phyloP scores from a whole-genome alignment of 2,888 invertebrate species.

The Serrognathus titanus region DNA sequence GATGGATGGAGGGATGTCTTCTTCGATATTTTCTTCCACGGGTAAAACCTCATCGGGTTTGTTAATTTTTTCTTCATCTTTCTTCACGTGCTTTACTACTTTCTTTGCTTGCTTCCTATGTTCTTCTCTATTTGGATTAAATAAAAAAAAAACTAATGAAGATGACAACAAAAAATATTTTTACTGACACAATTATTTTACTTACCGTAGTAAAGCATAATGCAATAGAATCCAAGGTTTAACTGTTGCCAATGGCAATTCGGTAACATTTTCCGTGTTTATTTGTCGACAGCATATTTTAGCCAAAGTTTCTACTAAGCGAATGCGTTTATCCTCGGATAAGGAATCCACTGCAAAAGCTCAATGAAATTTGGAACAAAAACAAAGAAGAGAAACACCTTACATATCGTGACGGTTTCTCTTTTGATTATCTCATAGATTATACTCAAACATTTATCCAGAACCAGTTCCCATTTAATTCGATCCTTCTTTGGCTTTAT shows the following conservation, averaged over 20 bases:
- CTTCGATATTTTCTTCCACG: slow-evolving; percentile 50
- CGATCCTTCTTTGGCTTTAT: slow-evolving; percentile 49
- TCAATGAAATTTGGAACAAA: neutral
- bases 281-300: slow-evolving; percentile 75
- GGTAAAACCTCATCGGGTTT: slow-evolving; percentile 41
- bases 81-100: slow-evolving; percentile 40
- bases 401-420: slow-evolving; percentile 54
- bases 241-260: slow-evolving; percentile 67
- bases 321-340: slow-evolving; percentile 58
- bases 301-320: slow-evolving; percentile 71
- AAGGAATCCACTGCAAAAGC: slow-evolving; percentile 46
- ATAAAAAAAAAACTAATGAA: neutral
- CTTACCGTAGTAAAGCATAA: slow-evolving; percentile 65
- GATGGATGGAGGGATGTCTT: slow-evolving; percentile 69
- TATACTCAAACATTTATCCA: slow-evolving; percentile 48
- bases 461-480: slow-evolving; percentile 44
- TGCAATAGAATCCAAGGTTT: slow-evolving; percentile 83
- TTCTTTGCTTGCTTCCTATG: slow-evolving; percentile 61
- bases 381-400: slow-evolving; percentile 24
- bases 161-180: too few relatives aligned
- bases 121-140: slow-evolving; percentile 55
- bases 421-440: slow-evolving; percentile 53
- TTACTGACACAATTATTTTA: neutral
- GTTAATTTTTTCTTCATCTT: slow-evolving; percentile 34
- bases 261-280: slow-evolving; percentile 63